Evolutionary conservation across 2,113 vertebrate genomes (phyloP), one percentile per base, ranked within the genome.

Genomic region (Eclectus roratus): DNA sequence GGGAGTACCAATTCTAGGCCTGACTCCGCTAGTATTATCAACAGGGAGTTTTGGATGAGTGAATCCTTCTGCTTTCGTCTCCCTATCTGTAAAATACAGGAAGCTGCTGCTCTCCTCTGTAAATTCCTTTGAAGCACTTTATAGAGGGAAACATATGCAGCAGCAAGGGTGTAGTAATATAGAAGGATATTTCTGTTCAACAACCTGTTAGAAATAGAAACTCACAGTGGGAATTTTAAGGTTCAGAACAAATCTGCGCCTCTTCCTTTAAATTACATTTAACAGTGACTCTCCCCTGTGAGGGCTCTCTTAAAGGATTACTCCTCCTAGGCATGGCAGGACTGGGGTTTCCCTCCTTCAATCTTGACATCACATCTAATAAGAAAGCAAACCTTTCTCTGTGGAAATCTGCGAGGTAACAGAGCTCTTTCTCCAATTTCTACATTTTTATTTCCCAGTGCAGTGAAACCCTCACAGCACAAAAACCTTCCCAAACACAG

Each of bases 401-500:
- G 43, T 64, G 66, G 85, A 83, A 86, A 90, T 53, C 46, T 66
- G 61, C 4, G 13, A 85, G 68, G 91, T 31, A 93, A 68, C 55
- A 79, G 27, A 92, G 29, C 39, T 9, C 43, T 37, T 86, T 74
- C 85, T 94, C 72, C 78, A 91, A 41, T 65, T 55, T 64, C 39
- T 88, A 78, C 43, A 21, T 79, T 87, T 94, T 79, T 80, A 94
- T 91, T 95, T 96, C 77, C 77, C 80, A 69, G 41, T 15, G 46
- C 47, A 49, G n/a, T 44, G 46, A 84, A 77, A 91, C 28, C 20
- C 65, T 69, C 88, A 56, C 76, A 91, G 83, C 69, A 65, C 17
- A 90, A 95, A 97, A 86, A 71, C 68, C 39, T 81, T 61, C 35
- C 60, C 82, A 93, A 91, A 44, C 17, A 37, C 31, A 72, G 24